Evolutionary conservation across 2,888 invertebrate species (phyloP).

Genomic region (Diadegma fenestrale): DNA sequence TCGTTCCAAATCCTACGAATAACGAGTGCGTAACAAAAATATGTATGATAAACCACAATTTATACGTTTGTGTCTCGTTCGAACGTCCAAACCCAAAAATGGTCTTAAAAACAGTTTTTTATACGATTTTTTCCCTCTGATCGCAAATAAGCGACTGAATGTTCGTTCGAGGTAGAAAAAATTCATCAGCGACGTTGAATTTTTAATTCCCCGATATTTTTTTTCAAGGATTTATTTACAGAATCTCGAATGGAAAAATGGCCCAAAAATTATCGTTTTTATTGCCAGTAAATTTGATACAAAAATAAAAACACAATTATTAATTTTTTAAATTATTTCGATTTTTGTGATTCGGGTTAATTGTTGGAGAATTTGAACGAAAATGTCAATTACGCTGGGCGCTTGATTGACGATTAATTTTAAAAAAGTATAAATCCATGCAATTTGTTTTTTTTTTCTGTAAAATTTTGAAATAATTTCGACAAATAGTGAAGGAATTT

Average conservation of each 20-base stretch:
- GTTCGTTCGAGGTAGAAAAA: neutral
- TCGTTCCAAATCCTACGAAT: slow-evolving; percentile 62
- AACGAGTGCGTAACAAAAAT: slow-evolving; percentile 19
- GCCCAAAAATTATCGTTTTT: neutral
- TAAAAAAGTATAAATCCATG: neutral
- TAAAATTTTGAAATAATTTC: neutral
- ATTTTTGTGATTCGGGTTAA: neutral
- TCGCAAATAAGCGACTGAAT: neutral
- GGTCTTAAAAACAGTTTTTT: neutral
- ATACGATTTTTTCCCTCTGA: neutral
- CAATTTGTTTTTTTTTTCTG: too few species aligned
- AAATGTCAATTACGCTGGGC: neutral
- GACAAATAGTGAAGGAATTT: neutral
- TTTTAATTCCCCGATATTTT: neutral
- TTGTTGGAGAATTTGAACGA: neutral
- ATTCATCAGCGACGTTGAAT: neutral
- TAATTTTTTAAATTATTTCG: neutral
- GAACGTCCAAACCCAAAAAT: neutral
- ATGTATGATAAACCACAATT: slow-evolving; percentile 1
- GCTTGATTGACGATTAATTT: neutral
- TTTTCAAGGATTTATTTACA: neutral
- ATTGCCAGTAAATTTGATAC: neutral
- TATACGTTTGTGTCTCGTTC: neutral
- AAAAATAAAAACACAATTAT: neutral
- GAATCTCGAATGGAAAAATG: neutral